Percentiles rank a stretch among this genome's conserved stretches.
phyloP scores from a whole-genome alignment of 2,113 vertebrate species.

The Fulmarus glacialis region DNA sequence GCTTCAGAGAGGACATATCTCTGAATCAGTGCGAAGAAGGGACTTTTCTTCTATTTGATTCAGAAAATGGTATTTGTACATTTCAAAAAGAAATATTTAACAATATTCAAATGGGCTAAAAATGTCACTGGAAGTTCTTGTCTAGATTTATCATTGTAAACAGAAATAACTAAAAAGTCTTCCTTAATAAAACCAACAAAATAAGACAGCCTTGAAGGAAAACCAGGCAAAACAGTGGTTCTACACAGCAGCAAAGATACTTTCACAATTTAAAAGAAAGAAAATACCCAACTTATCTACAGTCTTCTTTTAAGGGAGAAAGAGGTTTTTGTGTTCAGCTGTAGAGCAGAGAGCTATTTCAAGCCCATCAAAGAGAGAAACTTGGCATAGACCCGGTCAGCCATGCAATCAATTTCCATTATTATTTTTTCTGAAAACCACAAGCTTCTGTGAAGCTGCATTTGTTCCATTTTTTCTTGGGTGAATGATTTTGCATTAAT shows the following conservation, averaged over 20 bases:
- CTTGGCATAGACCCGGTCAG: slow-evolving; percentile 18
- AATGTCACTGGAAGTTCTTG: background rate
- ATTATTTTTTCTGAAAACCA: background rate
- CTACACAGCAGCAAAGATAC: background rate
- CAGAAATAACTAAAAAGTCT: background rate
- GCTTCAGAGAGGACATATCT: background rate
- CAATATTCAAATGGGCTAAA: background rate
- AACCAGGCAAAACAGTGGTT: background rate
- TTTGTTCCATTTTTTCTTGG: slow-evolving; percentile 15
- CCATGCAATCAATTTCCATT: slow-evolving; percentile 3
- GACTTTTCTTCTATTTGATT: background rate
- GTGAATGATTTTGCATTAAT: slow-evolving; percentile 22
- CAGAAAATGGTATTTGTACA: background rate
- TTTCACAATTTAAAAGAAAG: background rate
- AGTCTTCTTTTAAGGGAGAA: slow-evolving; percentile 37
- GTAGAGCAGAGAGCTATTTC: slow-evolving; percentile 25
- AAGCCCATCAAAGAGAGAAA: slow-evolving; percentile 29
- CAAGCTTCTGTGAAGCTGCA: background rate
- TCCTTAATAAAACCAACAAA: background rate
- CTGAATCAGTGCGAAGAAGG: background rate
- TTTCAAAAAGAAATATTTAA: background rate
- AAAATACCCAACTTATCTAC: slow-evolving; percentile 1
- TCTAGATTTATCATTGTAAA: background rate
- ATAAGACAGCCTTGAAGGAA: background rate
- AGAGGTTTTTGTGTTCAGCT: slow-evolving; percentile 20